Base-by-base conservation (phyloP, 2,797 vertebrate genomes). In the Danio albolineatus region DNA sequence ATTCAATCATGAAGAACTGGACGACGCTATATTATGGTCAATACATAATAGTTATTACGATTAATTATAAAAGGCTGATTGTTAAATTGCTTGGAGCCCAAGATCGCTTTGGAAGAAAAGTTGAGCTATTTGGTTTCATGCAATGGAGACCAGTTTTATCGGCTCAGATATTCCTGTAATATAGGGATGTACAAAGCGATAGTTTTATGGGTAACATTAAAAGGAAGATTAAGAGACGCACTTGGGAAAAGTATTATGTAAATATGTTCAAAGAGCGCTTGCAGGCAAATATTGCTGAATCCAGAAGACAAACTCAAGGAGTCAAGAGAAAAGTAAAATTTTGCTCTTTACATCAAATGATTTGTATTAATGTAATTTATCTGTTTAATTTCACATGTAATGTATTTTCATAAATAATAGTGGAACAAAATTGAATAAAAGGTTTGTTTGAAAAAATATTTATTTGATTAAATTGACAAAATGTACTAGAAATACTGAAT, bases 1-100 rank as follows among this genome's bases (percentile, higher is more conserved):
- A 28, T 49, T 76, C 66, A 46, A 38, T 6, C 49, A 54, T 82
- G 51, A 39, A 9, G 16, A 59, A 53, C 28, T 28, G 28, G 28
- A 64, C 10, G 36, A 19, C 6, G 43, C 21, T 49, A 16, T 59
- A 59, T 78, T 77, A 10, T 1, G 10, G 44, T 48, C 56, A 19
- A 78, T 53, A 28, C 36, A 60, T 51, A 39, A 76, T 70, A 59
- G 17, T 60, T 70, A 70, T 78, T 69, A 19, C 1, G 48, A 70
- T 61, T 69, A 69, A 78, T 70, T 60, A 70, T n/a, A 78, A n/a
- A 28, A 9, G 44, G 44, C 21, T 39, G 56, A 67, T 69, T 77
- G 57, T 77, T 49, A 77, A 48, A 48, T 67, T 6, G 12, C 49
- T 57, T 7, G 6, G 53, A 49, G 75, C 7, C 5, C 17, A 2